Conservation (phyloP, 2,888 invertebrate species). For the Chorisops tibialis region DNA sequence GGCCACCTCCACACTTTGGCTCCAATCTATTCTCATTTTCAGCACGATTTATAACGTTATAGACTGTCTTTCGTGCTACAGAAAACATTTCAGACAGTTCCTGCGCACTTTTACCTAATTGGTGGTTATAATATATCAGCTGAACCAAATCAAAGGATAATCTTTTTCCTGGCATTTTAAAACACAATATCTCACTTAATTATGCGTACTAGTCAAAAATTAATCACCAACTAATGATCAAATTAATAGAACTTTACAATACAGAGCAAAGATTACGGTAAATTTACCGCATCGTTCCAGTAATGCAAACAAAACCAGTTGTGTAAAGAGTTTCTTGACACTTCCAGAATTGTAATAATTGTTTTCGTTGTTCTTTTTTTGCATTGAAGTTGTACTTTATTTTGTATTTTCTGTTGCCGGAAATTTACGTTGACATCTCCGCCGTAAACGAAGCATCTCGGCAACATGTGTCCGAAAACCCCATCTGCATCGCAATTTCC, state of each 20-base stretch:
- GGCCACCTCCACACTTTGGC: conserved; percentile 29
- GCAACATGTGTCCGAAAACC: neutral
- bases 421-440: neutral
- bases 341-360: too few species aligned
- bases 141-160: conserved; percentile 29
- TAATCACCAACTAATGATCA: neutral
- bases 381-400: too few species aligned
- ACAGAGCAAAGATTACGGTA: neutral
- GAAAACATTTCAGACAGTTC: conserved; percentile 31
- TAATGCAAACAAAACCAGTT: neutral
- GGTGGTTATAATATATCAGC: conserved; percentile 1
- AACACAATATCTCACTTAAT: too few species aligned
- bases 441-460: neutral
- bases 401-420: neutral
- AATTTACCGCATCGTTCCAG: neutral
- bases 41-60: conserved; percentile 31
- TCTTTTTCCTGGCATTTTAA: too few species aligned
- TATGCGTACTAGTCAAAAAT: too few species aligned
- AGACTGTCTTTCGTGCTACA: conserved; percentile 29
- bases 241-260: neutral
- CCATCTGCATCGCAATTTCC: neutral
- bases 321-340: neutral
- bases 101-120: conserved; percentile 22
- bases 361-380: too few species aligned
- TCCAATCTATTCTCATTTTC: conserved; percentile 31